Base-by-base conservation (phyloP, 2,888 invertebrate species). In the Pherbina coryleti region DNA sequence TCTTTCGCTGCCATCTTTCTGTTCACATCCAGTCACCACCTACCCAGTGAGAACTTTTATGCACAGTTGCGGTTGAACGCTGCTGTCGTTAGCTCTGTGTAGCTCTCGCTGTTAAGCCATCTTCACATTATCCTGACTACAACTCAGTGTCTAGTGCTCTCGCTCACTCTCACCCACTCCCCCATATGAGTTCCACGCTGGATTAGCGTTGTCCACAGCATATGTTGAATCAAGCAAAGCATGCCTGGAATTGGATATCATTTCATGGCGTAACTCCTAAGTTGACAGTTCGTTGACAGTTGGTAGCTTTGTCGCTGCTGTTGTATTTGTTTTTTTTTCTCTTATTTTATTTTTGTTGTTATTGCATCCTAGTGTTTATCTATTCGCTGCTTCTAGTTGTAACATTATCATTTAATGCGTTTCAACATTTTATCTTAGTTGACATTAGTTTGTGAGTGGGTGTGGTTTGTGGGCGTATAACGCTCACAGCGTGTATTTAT, bases 231-330 rank as follows among this genome's bases (percentile, higher is more conserved):
- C 25, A 3, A n/a, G 53, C 28, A 37, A 22, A 44, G 22, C 11
- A 19, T 34, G 19, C 22, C 14, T 60, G 44, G 34, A 31, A 64
- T 64, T n/a, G 31, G 69, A 5, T 69, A 17, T 51, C 22, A 69
- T 51, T 69, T 28, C 5, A 69, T 69, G 11, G 17, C 28, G 51
- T 51, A 53, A 51, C 25, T 51, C 51, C 44, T 67, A 22, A 34
- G 14, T 14, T n/a, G 8, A 28, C 17, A 51, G 69, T 72, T 72
- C n/a, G 55, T n/a, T 72, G 72, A 60, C 72, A 72, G 37, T 72
- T 72, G 28, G 3, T 60, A 14, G 71, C 19, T 72, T 14, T 69
- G 49, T 22, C 31, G 25, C 28, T n/a, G 64, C 9, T 64, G 28
- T 64, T 31, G 14, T 7, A 8, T 57, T 3, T 25, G 1, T 3